These are phyloP conservation scores for Sebastolobus altivelis DNA, from an alignment of 2,797 vertebrate genomes.

Conservation along the genomic window DNA sequence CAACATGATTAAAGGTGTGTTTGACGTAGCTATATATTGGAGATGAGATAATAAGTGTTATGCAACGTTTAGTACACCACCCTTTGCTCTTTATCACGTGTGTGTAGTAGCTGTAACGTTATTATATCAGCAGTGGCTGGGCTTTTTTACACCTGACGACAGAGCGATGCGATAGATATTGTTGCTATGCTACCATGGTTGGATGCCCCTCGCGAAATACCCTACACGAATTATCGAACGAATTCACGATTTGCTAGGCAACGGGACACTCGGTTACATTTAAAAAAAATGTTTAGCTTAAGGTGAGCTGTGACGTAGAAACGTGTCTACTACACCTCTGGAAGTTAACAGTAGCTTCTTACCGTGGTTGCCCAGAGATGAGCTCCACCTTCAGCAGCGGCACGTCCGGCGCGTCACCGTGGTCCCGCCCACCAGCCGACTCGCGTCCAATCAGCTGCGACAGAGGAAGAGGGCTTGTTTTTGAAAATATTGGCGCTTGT, in stretches of 20 bases:
- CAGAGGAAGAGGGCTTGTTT: slow-evolving; percentile 69
- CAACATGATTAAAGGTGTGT: background rate
- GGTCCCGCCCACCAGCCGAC: slow-evolving; percentile 20
- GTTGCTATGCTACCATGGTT: slow-evolving; percentile 38
- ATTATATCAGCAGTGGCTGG: background rate
- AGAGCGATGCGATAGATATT: background rate
- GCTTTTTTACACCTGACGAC: background rate
- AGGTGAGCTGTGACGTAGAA: background rate
- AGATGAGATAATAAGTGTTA: background rate
- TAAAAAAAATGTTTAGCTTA: background rate
- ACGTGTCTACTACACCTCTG: background rate
- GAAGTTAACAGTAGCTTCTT: slow-evolving; percentile 42
- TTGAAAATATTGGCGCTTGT: slow-evolving; percentile 86
- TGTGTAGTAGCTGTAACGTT: background rate
- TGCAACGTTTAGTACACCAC: background rate
- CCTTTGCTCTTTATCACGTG: background rate
- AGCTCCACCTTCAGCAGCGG: slow-evolving; percentile 49
- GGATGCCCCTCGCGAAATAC: background rate
- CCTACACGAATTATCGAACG: background rate
- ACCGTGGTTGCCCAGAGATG: slow-evolving; percentile 50
- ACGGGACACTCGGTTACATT: background rate
- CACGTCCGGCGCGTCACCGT: slow-evolving; percentile 30
- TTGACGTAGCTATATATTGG: background rate
- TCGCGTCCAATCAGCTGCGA: slow-evolving; percentile 71
- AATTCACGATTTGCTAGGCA: background rate